These are phyloP conservation scores for Paralvinella palmiformis DNA, from an alignment of 1,140 invertebrate genomes.

Conservation along the genomic window DNA sequence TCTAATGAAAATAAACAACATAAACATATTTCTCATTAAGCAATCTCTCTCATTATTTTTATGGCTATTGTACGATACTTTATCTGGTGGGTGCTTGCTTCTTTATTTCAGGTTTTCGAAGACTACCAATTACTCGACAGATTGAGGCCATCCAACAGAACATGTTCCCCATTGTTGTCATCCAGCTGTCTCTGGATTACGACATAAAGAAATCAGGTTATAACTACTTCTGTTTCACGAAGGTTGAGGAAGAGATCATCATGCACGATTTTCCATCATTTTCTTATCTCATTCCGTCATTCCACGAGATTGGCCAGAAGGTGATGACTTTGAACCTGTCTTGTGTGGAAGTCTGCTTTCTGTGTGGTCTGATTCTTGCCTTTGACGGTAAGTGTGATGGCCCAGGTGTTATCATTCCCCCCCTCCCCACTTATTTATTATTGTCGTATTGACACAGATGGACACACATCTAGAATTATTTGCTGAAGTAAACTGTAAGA, in stretches of 20 bases:
- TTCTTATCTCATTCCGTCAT: constrained; percentile 25
- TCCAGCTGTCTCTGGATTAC: constrained; percentile 27
- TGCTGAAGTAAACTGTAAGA: no score
- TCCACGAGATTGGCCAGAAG: constrained; percentile 29
- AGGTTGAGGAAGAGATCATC: constrained; percentile 24
- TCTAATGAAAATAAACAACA: not conserved
- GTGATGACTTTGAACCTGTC: no score
- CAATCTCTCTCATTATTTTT: not conserved
- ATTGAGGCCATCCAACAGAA: constrained; percentile 28
- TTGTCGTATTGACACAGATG: no score
- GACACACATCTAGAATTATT: no score
- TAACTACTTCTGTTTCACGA: constrained; percentile 34
- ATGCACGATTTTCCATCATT: constrained; percentile 28
- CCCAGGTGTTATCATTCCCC: no score
- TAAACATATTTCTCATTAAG: not conserved
- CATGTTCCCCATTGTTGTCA: constrained; percentile 30
- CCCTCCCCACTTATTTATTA: no score
- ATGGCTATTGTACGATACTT: not conserved
- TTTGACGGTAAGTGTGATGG: no score
- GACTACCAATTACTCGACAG: constrained; percentile 28
- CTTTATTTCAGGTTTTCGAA: constrained; percentile 28
- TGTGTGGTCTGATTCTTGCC: no score
- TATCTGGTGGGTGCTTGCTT: not conserved
- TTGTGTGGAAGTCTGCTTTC: no score
- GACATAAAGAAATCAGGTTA: constrained; percentile 26